These are phyloP conservation scores for Oscheius sp. DNA, from an alignment of 2,888 invertebrate species.

Conservation along the genomic window DNA sequence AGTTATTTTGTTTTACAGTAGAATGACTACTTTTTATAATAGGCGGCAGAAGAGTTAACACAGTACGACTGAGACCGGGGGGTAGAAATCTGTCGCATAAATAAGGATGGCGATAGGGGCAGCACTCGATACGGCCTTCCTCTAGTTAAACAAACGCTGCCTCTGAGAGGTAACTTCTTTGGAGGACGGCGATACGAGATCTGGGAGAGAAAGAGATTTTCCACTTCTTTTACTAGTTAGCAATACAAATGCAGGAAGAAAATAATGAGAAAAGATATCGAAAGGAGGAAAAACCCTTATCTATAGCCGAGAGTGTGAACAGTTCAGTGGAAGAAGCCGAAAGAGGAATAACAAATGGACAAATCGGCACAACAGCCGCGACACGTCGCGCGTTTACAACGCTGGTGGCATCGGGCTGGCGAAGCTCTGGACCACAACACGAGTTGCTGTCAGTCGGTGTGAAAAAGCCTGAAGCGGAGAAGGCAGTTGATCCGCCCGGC, in stretches of 20 bases:
- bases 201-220: neutral
- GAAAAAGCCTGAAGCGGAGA: neutral
- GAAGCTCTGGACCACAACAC: constrained; percentile 25
- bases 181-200: constrained; percentile 12
- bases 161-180: constrained; percentile 20
- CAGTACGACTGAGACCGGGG: neutral
- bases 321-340: constrained; percentile 17
- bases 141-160: constrained; percentile 19
- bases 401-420: constrained; percentile 11
- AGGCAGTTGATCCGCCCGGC: too few relatives aligned
- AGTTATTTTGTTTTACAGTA: too few relatives aligned
- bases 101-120: constrained; percentile 11
- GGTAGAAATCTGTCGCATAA: constrained; percentile 31
- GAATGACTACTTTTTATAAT: too few relatives aligned
- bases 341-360: constrained; percentile 32
- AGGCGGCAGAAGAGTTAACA: too few relatives aligned
- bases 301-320: constrained; percentile 4
- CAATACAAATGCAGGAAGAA: too few relatives aligned
- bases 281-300: neutral
- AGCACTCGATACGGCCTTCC: constrained; percentile 30
- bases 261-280: neutral
- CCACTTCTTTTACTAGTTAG: too few relatives aligned
- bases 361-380: constrained; percentile 30
- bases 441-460: constrained; percentile 10
- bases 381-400: constrained; percentile 30